These are phyloP conservation scores for Periphyllus acericola DNA, from an alignment of 2,888 invertebrate species.

Conservation along the genomic window DNA sequence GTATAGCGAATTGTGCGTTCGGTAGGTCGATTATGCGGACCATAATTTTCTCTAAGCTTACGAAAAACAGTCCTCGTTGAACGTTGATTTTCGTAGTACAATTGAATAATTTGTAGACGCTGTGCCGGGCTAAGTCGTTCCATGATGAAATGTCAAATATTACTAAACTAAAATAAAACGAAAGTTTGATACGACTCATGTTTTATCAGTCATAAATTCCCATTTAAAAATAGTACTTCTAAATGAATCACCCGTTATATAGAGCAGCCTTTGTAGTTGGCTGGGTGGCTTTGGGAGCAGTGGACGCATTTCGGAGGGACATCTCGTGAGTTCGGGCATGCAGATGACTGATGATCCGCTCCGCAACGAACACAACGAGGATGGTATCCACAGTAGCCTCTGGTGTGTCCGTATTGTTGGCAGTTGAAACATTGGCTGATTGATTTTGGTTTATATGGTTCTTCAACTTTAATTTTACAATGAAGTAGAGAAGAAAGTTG, in stretches of 20 bases:
- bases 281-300: slow-evolving; percentile 27
- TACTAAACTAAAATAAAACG: slow-evolving; percentile 7
- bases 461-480: slow-evolving; percentile 2
- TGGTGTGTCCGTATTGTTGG: slow-evolving; percentile 28
- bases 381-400: neutral
- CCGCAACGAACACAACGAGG: slow-evolving; percentile 8
- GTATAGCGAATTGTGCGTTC: neutral
- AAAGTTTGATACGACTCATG: neutral
- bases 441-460: too few relatives aligned
- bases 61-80: slow-evolving; percentile 5
- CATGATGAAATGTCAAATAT: slow-evolving; percentile 17
- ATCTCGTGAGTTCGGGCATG: neutral
- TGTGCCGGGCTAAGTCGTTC: slow-evolving; percentile 6
- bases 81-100: slow-evolving; percentile 23
- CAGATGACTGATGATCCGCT: slow-evolving; percentile 7
- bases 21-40: slow-evolving; percentile 3
- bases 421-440: slow-evolving; percentile 33
- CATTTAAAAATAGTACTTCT: slow-evolving; percentile 3
- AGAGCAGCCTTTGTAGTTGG: too few relatives aligned
- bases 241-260: slow-evolving; percentile 7
- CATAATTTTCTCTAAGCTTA: slow-evolving; percentile 13
- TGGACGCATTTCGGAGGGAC: neutral
- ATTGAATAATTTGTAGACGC: slow-evolving; percentile 23
- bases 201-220: neutral
- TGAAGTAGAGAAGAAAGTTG: slow-evolving; percentile 11